These are phyloP conservation scores for Phymorhynchus buccinoides DNA, from an alignment of 1,140 invertebrate genomes.

Conservation along the genomic window DNA sequence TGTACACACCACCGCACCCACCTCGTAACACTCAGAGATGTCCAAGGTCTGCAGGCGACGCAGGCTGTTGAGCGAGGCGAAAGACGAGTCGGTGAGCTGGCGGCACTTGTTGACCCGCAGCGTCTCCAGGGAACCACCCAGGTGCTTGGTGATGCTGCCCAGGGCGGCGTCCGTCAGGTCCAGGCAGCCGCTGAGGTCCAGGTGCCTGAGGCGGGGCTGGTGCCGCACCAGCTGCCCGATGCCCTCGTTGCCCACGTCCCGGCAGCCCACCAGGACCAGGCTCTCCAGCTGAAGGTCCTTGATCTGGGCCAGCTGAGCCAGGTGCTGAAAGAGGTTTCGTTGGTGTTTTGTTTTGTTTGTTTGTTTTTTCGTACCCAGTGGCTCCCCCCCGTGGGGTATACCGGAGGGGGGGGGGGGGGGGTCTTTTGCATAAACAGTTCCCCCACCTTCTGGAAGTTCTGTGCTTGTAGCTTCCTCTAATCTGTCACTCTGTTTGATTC, in stretches of 20 bases:
- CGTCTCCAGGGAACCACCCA: constrained; percentile 67
- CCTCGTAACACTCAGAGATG: constrained; percentile 80
- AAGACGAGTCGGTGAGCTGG: constrained; percentile 78
- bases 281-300: constrained; percentile 76
- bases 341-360: too few species aligned
- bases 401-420: too few species aligned
- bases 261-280: constrained; percentile 78
- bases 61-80: constrained; percentile 76
- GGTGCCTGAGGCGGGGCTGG: constrained; percentile 77
- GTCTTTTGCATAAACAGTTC: too few species aligned
- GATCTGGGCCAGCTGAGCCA: constrained; percentile 76
- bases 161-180: constrained; percentile 79
- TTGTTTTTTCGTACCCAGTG: too few species aligned
- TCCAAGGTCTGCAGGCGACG: constrained; percentile 77
- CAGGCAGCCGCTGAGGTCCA: constrained; percentile 79
- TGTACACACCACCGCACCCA: too few species aligned
- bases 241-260: constrained; percentile 80
- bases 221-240: constrained; percentile 76
- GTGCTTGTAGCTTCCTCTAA: too few species aligned
- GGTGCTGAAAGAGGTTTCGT: too few species aligned
- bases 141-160: constrained; percentile 76
- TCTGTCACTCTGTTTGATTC: too few species aligned
- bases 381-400: too few species aligned
- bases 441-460: too few species aligned
- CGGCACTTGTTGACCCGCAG: constrained; percentile 65